phyloP scores from a whole-genome alignment of 2,113 vertebrate genomes.

The Pipra filicauda region DNA sequence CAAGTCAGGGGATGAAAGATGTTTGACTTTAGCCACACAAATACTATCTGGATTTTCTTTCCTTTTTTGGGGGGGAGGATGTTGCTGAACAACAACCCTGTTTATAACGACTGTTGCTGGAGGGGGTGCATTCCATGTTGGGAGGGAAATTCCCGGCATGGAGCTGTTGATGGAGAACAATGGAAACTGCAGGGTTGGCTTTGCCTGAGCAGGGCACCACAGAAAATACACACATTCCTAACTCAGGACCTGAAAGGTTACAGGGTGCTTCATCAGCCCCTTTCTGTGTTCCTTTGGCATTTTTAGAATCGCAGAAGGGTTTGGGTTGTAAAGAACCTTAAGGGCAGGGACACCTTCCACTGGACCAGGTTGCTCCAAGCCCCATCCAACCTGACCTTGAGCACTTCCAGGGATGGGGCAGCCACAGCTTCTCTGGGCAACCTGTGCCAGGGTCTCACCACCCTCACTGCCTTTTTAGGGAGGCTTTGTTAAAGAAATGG shows the following conservation, averaged over 20 bases:
- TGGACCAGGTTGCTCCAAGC: background rate
- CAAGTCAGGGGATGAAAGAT: background rate
- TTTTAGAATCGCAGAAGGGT: background rate
- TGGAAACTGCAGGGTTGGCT: background rate
- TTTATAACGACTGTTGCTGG: background rate
- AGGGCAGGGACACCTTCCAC: background rate
- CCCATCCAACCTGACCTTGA: background rate
- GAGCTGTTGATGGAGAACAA: background rate
- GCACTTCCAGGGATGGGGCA: background rate
- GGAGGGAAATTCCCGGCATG: rapidly evolving
- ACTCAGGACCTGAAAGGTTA: background rate
- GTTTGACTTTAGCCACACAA: background rate
- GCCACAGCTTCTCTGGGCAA: background rate
- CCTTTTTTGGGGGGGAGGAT: background rate
- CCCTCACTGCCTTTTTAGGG: background rate
- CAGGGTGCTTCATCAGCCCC: background rate
- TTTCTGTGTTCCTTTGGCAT: background rate
- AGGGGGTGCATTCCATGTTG: rapidly evolving
- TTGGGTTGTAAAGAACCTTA: background rate
- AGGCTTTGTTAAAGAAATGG: background rate
- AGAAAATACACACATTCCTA: background rate
- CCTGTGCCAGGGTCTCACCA: background rate
- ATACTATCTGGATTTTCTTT: background rate
- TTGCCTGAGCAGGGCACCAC: background rate
- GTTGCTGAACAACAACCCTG: background rate